phyloP scores from a whole-genome alignment of 1,140 invertebrate genomes.

The Daktulosphaira vitifoliae region DNA sequence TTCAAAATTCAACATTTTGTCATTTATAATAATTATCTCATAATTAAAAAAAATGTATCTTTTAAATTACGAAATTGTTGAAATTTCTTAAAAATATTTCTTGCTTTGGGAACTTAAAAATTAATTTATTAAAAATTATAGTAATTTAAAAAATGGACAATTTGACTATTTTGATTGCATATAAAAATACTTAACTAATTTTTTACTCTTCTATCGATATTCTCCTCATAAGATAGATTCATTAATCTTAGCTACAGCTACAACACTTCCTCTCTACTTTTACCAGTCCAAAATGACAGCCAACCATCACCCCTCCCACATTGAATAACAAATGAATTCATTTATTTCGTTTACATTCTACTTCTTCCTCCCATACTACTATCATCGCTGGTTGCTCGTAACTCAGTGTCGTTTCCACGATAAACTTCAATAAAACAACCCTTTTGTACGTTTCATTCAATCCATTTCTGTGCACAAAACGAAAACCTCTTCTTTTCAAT shows the following conservation, averaged over 20 bases:
- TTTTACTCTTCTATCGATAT: neutral
- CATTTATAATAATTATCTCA: no score
- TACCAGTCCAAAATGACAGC: slow-evolving; percentile 20
- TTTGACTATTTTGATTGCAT: neutral
- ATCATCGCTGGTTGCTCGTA: neutral
- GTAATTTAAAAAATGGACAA: no score
- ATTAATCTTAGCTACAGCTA: slow-evolving; percentile 27
- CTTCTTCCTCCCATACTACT: neutral
- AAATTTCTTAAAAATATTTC: no score
- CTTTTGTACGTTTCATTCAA: slow-evolving; percentile 33
- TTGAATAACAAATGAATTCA: slow-evolving; percentile 34
- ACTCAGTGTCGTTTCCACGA: slow-evolving; percentile 33
- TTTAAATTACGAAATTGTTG: no score
- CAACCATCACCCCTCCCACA: slow-evolving; percentile 15
- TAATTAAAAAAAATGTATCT: no score
- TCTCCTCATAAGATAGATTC: slow-evolving; percentile 17
- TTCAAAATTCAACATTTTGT: no score
- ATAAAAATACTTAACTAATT: neutral
- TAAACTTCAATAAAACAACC: slow-evolving; percentile 34
- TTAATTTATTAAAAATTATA: no score
- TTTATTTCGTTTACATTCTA: slow-evolving; percentile 31
- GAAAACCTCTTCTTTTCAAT: slow-evolving; percentile 26
- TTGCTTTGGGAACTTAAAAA: no score
- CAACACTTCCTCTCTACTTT: slow-evolving; percentile 18
- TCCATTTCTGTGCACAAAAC: slow-evolving; percentile 14